phyloP scores from a whole-genome alignment of 1,140 invertebrate species.

The Apis cerana region DNA sequence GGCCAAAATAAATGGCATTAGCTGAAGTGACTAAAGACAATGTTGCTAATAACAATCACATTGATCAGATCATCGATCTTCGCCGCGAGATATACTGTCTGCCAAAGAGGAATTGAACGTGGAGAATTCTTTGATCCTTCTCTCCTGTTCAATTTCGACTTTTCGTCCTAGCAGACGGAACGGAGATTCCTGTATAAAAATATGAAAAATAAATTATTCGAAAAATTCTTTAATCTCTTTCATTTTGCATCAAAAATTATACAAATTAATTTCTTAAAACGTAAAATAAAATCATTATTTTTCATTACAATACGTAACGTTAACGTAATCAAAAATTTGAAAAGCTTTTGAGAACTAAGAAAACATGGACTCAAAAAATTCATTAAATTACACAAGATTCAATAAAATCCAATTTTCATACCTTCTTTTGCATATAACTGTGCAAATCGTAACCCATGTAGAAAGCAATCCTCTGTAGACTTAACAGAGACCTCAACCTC shows the following conservation, averaged over 20 bases:
- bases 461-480: slow-evolving; percentile 80
- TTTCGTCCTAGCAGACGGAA: slow-evolving; percentile 66
- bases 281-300: no score
- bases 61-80: slow-evolving; percentile 34
- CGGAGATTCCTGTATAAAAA: slow-evolving; percentile 67
- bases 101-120: slow-evolving; percentile 68
- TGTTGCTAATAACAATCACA: not conserved
- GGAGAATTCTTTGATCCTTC: slow-evolving; percentile 46
- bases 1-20: not conserved
- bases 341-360: no score
- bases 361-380: not conserved
- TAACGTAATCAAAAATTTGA: no score
- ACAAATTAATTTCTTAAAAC: no score
- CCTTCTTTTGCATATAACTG: slow-evolving; percentile 73
- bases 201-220: not conserved
- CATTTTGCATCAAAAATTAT: no score
- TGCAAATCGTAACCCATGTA: slow-evolving; percentile 78
- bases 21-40: not conserved
- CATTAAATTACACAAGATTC: not conserved
- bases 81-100: not conserved
- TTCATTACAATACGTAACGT: no score
- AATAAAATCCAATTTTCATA: slow-evolving; percentile 25
- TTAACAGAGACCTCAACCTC: slow-evolving; percentile 76
- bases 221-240: not conserved
- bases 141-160: slow-evolving; percentile 15